phyloP scores from a whole-genome alignment of 1,140 invertebrate genomes.

The Panagrolaimus sp. region DNA sequence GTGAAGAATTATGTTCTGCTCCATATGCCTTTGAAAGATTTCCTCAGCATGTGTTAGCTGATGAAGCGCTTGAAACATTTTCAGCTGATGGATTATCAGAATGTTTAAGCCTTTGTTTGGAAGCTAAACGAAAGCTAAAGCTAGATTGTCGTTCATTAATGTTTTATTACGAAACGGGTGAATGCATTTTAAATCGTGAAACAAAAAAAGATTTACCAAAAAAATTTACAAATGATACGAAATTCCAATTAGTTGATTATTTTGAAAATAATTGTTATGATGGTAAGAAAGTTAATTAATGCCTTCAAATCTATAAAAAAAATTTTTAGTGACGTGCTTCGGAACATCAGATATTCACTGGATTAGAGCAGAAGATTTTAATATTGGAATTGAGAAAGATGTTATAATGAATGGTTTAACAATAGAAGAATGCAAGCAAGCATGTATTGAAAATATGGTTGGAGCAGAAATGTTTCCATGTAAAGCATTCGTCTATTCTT shows the following conservation, averaged over 20 bases:
- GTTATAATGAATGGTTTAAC: constrained; percentile 43
- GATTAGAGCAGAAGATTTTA: constrained; percentile 48
- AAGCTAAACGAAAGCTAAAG: constrained; percentile 28
- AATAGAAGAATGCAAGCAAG: constrained; percentile 45
- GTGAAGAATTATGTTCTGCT: constrained; percentile 39
- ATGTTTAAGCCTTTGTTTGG: constrained; percentile 50
- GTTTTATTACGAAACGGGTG: constrained; percentile 53
- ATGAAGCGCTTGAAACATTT: constrained; percentile 45
- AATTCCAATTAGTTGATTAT: constrained; percentile 50
- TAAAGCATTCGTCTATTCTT: constrained; percentile 52
- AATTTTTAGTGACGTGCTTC: constrained; percentile 42
- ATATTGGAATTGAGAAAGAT: constrained; percentile 45
- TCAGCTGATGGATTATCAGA: constrained; percentile 36
- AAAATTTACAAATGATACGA: constrained; percentile 37
- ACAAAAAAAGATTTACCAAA: constrained; percentile 28
- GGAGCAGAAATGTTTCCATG: constrained; percentile 47
- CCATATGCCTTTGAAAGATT: constrained; percentile 52
- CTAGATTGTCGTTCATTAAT: constrained; percentile 54
- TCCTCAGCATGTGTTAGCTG: constrained; percentile 48
- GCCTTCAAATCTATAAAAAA: constrained; percentile 1
- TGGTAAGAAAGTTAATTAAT: constrained; percentile 25
- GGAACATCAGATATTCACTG: constrained; percentile 40
- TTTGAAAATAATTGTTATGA: constrained; percentile 56
- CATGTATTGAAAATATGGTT: constrained; percentile 45
- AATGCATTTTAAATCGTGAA: constrained; percentile 54